Evolutionary conservation across 1,140 invertebrate species (phyloP).

Genomic region (Cheumatopsyche charites): DNA sequence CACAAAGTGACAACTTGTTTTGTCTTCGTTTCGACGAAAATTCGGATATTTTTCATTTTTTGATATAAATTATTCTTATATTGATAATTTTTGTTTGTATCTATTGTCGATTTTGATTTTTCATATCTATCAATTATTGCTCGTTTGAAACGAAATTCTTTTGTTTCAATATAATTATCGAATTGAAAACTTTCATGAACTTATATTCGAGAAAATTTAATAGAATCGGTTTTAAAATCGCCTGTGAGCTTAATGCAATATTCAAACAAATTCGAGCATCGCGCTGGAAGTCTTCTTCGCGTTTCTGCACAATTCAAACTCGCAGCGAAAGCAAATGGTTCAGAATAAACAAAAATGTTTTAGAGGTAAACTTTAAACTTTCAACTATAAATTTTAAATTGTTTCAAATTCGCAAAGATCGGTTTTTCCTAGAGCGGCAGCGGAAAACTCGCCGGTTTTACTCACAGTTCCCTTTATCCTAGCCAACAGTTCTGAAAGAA

Average conservation of each 20-base stretch:
- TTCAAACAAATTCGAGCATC: background rate
- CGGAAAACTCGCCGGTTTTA: no score
- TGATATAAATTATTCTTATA: no score
- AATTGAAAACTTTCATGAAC: no score
- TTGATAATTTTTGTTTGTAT: no score
- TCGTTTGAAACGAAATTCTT: no score
- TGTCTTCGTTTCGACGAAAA: no score
- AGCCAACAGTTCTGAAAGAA: background rate
- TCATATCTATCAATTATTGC: no score
- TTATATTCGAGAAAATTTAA: no score
- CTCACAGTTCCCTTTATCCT: background rate
- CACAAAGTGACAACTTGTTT: no score
- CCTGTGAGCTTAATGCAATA: background rate
- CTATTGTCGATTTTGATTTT: no score
- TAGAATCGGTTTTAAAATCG: background rate
- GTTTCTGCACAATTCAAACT: constrained; percentile 9
- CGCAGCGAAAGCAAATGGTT: constrained; percentile 9
- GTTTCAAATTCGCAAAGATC: constrained; percentile 18
- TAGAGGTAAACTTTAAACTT: constrained; percentile 20
- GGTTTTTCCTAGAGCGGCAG: background rate
- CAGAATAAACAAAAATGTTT: constrained; percentile 25
- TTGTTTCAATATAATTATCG: no score
- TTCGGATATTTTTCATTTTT: no score
- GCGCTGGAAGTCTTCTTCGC: background rate
- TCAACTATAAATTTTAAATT: constrained; percentile 27